Base-by-base conservation (phyloP, 2,113 vertebrate genomes). In the Cephalopterus ornatus region DNA sequence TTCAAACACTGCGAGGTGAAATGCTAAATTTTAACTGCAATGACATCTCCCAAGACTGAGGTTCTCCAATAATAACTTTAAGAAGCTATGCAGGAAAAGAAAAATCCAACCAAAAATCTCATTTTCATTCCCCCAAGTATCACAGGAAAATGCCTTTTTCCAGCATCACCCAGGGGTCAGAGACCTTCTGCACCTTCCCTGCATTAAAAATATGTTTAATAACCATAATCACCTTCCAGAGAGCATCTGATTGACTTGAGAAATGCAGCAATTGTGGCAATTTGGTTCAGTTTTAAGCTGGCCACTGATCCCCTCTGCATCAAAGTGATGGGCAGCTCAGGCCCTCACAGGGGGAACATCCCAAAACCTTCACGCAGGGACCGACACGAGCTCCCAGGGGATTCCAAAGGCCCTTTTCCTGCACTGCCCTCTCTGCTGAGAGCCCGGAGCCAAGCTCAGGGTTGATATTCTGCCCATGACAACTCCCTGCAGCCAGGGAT, bases 11-110 rank as follows among this genome's bases (percentile, higher is more conserved):
- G 24, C 11, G 12, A 32, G 49, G 8, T 14, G 8, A 67, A 67
- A 81, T 50, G 7, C n/a, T 27, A 8, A 37, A 18, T 15, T 62
- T 47, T 8, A 8, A 5, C 11, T 8, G 0, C 7, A 76, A 66
- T 7, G 4, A 5, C 28, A 17, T 41, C 14, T 14, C 35, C 9
- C 42, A 41, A n/a, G 14, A 33, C 0, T 14, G 17, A 52, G 13
- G 8, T 19, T 62, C 18, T 59, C 41, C 7, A 7, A 14, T 9
- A 52, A 22, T 18, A 47, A 39, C 19, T n/a, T n/a, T n/a, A n/a
- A n/a, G n/a, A n/a, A 7, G 5, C n/a, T 27, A 10, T 4, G 9
- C 2, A 19, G 23, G 24, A 44, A 44, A 46, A 46, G n/a, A 72
- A 49, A 9, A 53, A 22, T 6, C 17, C 19, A 42, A 23, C 22